phyloP scores from a whole-genome alignment of 2,113 vertebrate genomes.

The Sus scrofa region T2T-Sscrofa CM000812.6:207877001-207877500 shows the following conservation, averaged over 20 bases:
- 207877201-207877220: neutral
- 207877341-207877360: neutral
- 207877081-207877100: neutral
- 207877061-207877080: neutral
- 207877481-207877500: neutral
- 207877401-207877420: neutral
- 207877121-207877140: neutral
- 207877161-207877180: neutral
- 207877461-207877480: conserved; percentile 1
- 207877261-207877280: neutral
- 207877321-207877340: neutral
- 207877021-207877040: neutral
- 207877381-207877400: neutral
- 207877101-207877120: neutral
- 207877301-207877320: neutral
- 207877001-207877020: neutral
- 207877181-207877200: neutral
- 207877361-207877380: neutral
- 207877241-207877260: neutral
- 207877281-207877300: neutral
- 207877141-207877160: neutral
- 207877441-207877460: neutral
- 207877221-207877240: neutral
- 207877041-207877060: neutral
- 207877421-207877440: neutral